A percentile compares a stretch with the other conserved stretches of the same genome.
Evolutionary conservation across 2,113 vertebrate species (phyloP).

Genomic region (Orthonyx spaldingii): DNA sequence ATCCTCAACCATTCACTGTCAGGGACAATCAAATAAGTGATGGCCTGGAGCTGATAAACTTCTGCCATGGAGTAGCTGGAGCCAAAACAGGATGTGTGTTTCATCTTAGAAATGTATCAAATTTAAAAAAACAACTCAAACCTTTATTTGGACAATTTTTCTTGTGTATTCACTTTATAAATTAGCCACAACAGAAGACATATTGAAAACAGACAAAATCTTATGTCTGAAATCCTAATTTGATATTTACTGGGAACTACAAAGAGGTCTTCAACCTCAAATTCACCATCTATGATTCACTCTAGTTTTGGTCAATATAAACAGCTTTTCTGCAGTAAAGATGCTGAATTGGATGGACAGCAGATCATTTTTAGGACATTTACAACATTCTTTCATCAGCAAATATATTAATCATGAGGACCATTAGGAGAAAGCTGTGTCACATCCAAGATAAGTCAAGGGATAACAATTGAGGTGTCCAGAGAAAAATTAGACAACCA

Average conservation of each 20-base stretch:
- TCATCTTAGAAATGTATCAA: background rate
- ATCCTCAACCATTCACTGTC: background rate
- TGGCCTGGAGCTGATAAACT: background rate
- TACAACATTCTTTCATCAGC: background rate
- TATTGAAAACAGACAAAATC: background rate
- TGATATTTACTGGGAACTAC: background rate
- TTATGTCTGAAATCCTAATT: background rate
- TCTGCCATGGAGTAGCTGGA: background rate
- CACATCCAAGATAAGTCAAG: background rate
- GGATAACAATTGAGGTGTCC: background rate
- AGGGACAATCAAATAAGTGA: background rate
- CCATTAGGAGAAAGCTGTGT: background rate
- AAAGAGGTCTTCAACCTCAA: background rate
- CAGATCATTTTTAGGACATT: background rate
- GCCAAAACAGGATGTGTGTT: background rate
- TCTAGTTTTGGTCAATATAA: background rate
- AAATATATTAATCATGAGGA: background rate
- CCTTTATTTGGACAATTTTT: background rate
- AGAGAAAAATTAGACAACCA: background rate
- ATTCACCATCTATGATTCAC: background rate
- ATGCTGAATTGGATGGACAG: background rate
- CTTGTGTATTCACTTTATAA: background rate
- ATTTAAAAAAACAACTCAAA: background rate
- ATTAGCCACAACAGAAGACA: background rate
- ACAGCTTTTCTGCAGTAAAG: background rate